Percentiles rank a stretch among this genome's conserved stretches.
phyloP scores from a whole-genome alignment of 2,113 vertebrate genomes.

The Shinisaurus crocodilurus region DNA sequence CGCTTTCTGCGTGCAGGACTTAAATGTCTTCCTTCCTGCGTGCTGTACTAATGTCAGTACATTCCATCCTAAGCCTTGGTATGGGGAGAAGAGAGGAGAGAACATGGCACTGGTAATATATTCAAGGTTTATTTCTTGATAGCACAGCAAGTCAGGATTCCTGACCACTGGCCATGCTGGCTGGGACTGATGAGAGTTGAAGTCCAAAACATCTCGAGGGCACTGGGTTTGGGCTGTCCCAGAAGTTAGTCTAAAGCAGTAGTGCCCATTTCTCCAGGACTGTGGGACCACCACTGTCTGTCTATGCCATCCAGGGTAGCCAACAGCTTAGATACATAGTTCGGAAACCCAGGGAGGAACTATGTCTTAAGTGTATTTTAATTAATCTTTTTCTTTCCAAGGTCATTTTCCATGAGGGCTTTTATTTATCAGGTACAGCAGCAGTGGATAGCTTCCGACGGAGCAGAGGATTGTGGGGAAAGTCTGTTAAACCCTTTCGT shows the following conservation, averaged over 20 bases:
- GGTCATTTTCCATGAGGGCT: not conserved
- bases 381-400: not conserved
- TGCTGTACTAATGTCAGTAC: not conserved
- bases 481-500: not conserved
- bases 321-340: not conserved
- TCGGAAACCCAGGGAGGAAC: not conserved
- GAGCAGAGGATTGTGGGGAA: not conserved
- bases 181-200: too few relatives aligned
- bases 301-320: not conserved
- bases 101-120: not conserved
- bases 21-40: not conserved
- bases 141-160: too few relatives aligned
- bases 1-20: not conserved
- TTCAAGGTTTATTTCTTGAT: too few relatives aligned
- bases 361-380: not conserved
- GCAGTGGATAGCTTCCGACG: too few relatives aligned
- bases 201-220: too few relatives aligned
- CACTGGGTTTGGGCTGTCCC: too few relatives aligned
- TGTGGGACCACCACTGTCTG: not conserved
- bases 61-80: not conserved
- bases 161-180: too few relatives aligned
- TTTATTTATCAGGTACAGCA: not conserved
- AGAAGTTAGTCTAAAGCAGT: not conserved
- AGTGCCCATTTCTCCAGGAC: not conserved
- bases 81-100: not conserved